A percentile compares a stretch with the other conserved stretches of the same genome.
Conservation (phyloP, 1,140 invertebrate genomes). For the Ips typographus region DNA sequence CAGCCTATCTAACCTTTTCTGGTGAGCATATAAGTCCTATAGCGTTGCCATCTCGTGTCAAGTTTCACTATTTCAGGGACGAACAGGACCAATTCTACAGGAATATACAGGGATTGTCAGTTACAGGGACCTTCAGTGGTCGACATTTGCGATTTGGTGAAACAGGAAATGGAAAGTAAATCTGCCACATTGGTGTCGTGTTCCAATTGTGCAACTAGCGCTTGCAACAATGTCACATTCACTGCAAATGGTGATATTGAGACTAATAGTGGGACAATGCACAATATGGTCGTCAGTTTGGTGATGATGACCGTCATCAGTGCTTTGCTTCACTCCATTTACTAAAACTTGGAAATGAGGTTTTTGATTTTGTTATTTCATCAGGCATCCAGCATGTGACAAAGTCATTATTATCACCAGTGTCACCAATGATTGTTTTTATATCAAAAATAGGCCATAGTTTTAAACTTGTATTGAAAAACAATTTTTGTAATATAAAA, state of each 20-base stretch:
- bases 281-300: too few species aligned
- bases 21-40: too few species aligned
- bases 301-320: background rate
- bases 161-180: background rate
- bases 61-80: background rate
- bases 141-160: background rate
- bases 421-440: too few species aligned
- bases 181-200: background rate
- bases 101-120: background rate
- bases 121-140: background rate
- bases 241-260: background rate
- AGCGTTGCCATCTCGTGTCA: too few species aligned
- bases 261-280: background rate
- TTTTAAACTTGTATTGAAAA: too few species aligned
- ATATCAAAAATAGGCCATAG: too few species aligned
- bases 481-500: too few species aligned
- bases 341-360: too few species aligned
- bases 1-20: background rate
- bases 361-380: too few species aligned
- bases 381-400: too few species aligned
- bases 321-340: background rate
- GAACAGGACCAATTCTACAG: background rate
- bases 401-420: too few species aligned
- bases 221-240: constrained; percentile 1
- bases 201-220: background rate